phyloP scores from a whole-genome alignment of 2,113 vertebrate genomes.

The Anas platyrhynchos region DNA sequence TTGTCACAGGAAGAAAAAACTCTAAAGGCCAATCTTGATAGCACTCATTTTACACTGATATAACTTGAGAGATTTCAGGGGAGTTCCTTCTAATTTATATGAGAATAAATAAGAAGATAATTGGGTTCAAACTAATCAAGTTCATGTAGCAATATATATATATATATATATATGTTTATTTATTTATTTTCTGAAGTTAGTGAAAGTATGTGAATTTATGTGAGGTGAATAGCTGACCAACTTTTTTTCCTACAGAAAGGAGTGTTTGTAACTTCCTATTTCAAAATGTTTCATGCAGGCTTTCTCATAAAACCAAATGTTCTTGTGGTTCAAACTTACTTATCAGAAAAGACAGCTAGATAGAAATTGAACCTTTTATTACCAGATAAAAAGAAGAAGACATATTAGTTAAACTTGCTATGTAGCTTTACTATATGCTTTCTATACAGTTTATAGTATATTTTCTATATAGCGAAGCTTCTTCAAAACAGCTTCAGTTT shows the following conservation, averaged over 20 bases:
- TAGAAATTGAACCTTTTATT: neutral
- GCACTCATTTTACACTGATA: neutral
- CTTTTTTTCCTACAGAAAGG: neutral
- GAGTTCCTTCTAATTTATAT: neutral
- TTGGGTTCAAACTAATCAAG: neutral
- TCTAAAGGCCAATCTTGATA: neutral
- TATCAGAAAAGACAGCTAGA: neutral
- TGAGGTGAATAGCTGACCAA: neutral
- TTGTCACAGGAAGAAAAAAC: neutral
- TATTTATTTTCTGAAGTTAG: neutral
- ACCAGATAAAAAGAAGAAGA: neutral
- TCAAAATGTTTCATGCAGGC: neutral
- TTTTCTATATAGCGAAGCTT: neutral
- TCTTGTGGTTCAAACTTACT: neutral
- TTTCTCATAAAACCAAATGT: neutral
- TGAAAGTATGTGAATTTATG: neutral
- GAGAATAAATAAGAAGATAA: neutral
- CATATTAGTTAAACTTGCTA: neutral
- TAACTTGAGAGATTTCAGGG: neutral
- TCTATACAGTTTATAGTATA: neutral
- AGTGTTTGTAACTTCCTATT: neutral
- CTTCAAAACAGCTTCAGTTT: neutral
- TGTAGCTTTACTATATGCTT: no score
- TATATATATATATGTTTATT: neutral
- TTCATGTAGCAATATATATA: neutral